Conservation (phyloP, 2,888 invertebrate genomes). For the Galerucella calmariensis region DNA sequence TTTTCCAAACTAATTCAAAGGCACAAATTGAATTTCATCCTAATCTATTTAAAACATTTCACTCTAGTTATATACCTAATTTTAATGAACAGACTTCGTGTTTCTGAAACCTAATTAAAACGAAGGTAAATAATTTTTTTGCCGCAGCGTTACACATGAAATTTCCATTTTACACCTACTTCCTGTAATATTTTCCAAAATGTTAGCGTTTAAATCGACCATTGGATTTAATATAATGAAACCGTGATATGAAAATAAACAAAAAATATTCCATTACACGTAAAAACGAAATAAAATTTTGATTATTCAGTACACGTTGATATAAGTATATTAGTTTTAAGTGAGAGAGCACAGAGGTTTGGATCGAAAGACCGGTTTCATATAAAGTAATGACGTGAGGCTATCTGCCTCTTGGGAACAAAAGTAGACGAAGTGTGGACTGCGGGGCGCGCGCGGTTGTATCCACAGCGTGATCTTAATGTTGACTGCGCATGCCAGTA, state of each 20-base stretch:
- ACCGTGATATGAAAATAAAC: not conserved
- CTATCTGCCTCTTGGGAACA: slow-evolving; percentile 35
- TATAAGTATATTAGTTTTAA: slow-evolving; percentile 26
- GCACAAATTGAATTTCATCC: not conserved
- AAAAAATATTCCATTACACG: not conserved
- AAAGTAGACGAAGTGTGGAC: slow-evolving; percentile 34
- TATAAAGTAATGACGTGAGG: slow-evolving; percentile 31
- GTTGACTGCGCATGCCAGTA: slow-evolving; percentile 44
- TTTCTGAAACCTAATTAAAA: not conserved
- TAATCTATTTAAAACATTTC: not conserved
- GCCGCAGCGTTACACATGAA: not conserved
- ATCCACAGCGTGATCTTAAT: slow-evolving; percentile 45
- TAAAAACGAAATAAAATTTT: slow-evolving; percentile 5
- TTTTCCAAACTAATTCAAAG: not conserved
- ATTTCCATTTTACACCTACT: not conserved
- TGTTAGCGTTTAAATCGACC: not conserved
- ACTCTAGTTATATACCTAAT: not conserved
- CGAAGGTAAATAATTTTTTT: not conserved
- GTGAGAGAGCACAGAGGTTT: slow-evolving; percentile 28
- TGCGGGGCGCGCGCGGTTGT: slow-evolving; percentile 39
- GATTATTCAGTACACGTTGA: slow-evolving; percentile 9
- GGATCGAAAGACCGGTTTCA: slow-evolving; percentile 34
- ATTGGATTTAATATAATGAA: not conserved
- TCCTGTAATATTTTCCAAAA: not conserved
- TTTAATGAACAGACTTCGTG: not conserved